Percentiles rank a stretch among this genome's conserved stretches.
Evolutionary conservation across 1,140 invertebrate genomes (phyloP).

Genomic region (Helicorthomorpha holstii): DNA sequence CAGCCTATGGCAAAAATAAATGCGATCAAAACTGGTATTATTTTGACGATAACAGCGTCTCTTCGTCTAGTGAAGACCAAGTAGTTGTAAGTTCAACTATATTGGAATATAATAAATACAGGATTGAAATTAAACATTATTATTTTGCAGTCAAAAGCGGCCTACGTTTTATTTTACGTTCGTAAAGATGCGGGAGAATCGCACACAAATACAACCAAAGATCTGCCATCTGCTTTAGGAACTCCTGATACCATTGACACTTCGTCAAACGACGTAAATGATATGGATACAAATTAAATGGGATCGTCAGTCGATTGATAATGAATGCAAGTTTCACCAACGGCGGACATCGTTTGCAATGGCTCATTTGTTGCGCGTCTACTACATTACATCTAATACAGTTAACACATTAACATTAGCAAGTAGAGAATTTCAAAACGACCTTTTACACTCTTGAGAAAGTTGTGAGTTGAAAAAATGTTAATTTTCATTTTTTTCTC

Average conservation of each 20-base stretch:
- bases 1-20: constrained; percentile 34
- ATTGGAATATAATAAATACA: too few relatives aligned
- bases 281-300: constrained; percentile 12
- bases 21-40: constrained; percentile 33
- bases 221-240: constrained; percentile 13
- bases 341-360: too few relatives aligned
- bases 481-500: too few relatives aligned
- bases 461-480: too few relatives aligned
- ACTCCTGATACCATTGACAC: constrained; percentile 9
- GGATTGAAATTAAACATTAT: too few relatives aligned
- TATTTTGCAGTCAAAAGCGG: constrained; percentile 28
- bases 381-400: too few relatives aligned
- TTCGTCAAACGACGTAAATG: constrained; percentile 11
- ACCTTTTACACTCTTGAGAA: too few relatives aligned
- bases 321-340: too few relatives aligned
- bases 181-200: constrained; percentile 13
- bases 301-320: too few relatives aligned
- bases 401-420: too few relatives aligned
- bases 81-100: constrained; percentile 20
- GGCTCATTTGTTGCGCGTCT: too few relatives aligned
- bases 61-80: constrained; percentile 13
- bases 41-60: constrained; percentile 39
- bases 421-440: too few relatives aligned
- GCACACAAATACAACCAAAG: background rate
- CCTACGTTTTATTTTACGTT: constrained; percentile 33